Conservation (phyloP, 37 sponge, comb jelly and placozoan species). For the Hexactinellida sp. region DNA sequence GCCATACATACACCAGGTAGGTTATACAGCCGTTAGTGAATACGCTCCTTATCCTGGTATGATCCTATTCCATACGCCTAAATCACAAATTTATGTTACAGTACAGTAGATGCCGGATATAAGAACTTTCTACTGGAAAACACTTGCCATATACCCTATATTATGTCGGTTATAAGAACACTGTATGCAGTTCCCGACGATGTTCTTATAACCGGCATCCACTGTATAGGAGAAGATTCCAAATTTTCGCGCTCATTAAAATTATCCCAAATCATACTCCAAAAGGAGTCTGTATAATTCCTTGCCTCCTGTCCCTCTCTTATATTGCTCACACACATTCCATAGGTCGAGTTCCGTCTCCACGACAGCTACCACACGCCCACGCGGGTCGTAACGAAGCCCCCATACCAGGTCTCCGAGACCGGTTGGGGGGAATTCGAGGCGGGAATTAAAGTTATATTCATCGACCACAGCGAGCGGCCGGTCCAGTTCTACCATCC, state of each 20-base stretch:
- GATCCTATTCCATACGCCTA: no score
- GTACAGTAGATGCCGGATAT: no score
- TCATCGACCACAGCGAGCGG: slow-evolving; percentile 72
- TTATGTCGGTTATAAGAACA: no score
- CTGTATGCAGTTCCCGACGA: no score
- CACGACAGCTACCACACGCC: slow-evolving; percentile 93
- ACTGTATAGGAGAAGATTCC: no score
- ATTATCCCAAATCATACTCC: not conserved
- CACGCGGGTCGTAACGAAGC: slow-evolving; percentile 58
- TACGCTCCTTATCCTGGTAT: no score
- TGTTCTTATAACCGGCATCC: no score
- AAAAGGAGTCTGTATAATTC: not conserved
- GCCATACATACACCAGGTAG: not conserved
- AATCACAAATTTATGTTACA: no score
- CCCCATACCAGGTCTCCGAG: slow-evolving; percentile 78
- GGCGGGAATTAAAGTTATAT: slow-evolving; percentile 74
- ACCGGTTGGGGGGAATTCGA: slow-evolving; percentile 99
- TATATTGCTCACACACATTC: slow-evolving; percentile 20
- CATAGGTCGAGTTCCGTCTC: slow-evolving; percentile 84
- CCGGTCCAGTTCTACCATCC: slow-evolving; percentile 87
- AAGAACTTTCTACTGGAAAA: no score
- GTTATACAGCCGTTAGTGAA: no score
- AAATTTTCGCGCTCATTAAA: no score
- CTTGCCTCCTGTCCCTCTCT: not conserved
- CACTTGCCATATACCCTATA: no score